Base-by-base conservation (phyloP, 1,140 invertebrate species). In the Chionoecetes opilio region DNA sequence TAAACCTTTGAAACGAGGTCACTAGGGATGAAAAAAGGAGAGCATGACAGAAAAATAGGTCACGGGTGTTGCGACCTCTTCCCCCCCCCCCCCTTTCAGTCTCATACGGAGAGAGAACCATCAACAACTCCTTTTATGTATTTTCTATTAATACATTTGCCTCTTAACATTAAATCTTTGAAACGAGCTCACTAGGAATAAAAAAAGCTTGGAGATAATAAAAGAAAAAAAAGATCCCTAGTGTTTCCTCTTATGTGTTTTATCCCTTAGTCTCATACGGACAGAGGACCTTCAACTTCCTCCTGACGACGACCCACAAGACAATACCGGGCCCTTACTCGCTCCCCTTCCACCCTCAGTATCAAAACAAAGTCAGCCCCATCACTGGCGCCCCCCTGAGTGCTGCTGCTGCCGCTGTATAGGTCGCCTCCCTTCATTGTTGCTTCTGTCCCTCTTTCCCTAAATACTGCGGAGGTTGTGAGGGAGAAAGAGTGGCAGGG, bases 401-500 rank as follows among this genome's bases (percentile, higher is more conserved):
- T 75, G n/a, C 63, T n/a, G 21, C 53, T 75, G 21, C 63, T 75
- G 63, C n/a, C n/a, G n/a, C n/a, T n/a, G n/a, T n/a, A n/a, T 75
- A 75, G 63, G 26, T 75, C 63, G 63, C 63, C 63, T 75, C n/a
- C 63, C 63, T 75, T n/a, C 21, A 75, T 75, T 75, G 63, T 75
- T 75, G n/a, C 63, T 75, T n/a, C 63, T 46, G 41, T 46, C 14
- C 14, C 41, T 75, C 63, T n/a, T 63, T 63, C 63, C 2, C 63
- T 75, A n/a, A n/a, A n/a, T n/a, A n/a, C 21, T 1, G 9, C 26
- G 63, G 63, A 53, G 63, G 9, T 75, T 26, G 9, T 5, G 63
- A 75, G 63, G 63, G 63, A n/a, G 21, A n/a, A 21, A 75, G 21
- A n/a, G 11, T n/a, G 63, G 21, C 6, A 75, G 8, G n/a, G n/a